These are phyloP conservation scores for Drosophila anceps DNA, from an alignment of 2,888 invertebrate species.

Conservation along the genomic window DNA sequence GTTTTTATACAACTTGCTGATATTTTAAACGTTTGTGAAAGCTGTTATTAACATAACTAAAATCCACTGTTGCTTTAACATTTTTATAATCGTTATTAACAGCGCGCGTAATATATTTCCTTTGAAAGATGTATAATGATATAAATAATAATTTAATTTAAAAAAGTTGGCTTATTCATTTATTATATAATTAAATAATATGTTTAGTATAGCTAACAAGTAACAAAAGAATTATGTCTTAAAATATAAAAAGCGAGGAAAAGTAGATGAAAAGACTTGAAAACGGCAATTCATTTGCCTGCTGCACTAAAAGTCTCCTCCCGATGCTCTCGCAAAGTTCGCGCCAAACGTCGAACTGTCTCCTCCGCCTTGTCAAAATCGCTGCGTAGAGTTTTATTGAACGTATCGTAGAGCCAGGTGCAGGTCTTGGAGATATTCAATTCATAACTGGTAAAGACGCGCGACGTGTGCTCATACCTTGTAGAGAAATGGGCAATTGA, in stretches of 20 bases:
- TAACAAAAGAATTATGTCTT: background rate
- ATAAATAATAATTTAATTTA: background rate
- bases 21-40: background rate
- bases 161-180: background rate
- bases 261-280: background rate
- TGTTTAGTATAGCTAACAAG: background rate
- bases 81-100: too few species aligned
- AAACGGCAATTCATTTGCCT: conserved; percentile 63
- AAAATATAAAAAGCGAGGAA: conserved; percentile 3
- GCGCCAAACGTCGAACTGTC: conserved; percentile 75
- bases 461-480: conserved; percentile 83
- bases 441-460: conserved; percentile 82
- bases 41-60: background rate
- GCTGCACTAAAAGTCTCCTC: conserved; percentile 81
- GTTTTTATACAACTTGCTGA: background rate
- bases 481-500: too few species aligned
- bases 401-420: conserved; percentile 84
- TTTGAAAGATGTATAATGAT: too few species aligned
- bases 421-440: conserved; percentile 82
- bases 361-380: conserved; percentile 84
- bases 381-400: conserved; percentile 81
- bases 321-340: conserved; percentile 82
- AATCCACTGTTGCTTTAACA: background rate
- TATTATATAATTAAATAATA: background rate
- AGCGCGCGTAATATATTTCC: background rate